A percentile compares a stretch with the other conserved stretches of the same genome.
Conservation (phyloP, 92 coral and sea anemone genomes). For the Palythoa heliodiscus region DNA sequence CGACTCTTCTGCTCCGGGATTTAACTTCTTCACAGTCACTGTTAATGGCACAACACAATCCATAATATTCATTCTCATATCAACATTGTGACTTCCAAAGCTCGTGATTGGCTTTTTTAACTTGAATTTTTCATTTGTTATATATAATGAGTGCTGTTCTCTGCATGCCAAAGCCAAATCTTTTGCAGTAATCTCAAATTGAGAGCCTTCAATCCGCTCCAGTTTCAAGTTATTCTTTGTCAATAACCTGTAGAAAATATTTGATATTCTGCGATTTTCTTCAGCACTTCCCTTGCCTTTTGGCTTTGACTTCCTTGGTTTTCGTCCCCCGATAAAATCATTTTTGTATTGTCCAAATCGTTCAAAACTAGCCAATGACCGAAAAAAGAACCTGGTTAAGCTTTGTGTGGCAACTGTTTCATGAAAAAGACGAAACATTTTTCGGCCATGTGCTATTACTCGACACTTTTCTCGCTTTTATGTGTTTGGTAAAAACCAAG, state of each 20-base stretch:
- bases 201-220: conserved; percentile 25
- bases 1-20: not conserved
- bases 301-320: not conserved
- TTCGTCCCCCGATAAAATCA: not conserved
- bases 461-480: not conserved
- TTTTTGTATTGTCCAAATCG: not conserved
- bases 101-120: conserved; percentile 27
- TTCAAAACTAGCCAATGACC: conserved; percentile 35
- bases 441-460: not conserved
- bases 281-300: not conserved
- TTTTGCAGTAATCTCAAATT: conserved; percentile 26
- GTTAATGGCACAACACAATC: conserved; percentile 7
- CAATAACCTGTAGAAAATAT: conserved; percentile 17
- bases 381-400: conserved; percentile 20
- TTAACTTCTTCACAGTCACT: conserved; percentile 26
- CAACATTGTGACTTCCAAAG: conserved; percentile 24
- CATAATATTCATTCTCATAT: conserved; percentile 5
- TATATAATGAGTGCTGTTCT: conserved; percentile 31
- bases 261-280: conserved; percentile 26
- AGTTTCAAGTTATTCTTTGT: conserved; percentile 21
- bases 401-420: not conserved
- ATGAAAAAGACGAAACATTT: conserved; percentile 15
- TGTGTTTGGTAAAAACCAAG: not conserved
- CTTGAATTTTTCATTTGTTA: conserved; percentile 19
- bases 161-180: conserved; percentile 25